These are phyloP conservation scores for Etheostoma cragini DNA, from an alignment of 2,113 vertebrate species.

Conservation along the genomic window DNA sequence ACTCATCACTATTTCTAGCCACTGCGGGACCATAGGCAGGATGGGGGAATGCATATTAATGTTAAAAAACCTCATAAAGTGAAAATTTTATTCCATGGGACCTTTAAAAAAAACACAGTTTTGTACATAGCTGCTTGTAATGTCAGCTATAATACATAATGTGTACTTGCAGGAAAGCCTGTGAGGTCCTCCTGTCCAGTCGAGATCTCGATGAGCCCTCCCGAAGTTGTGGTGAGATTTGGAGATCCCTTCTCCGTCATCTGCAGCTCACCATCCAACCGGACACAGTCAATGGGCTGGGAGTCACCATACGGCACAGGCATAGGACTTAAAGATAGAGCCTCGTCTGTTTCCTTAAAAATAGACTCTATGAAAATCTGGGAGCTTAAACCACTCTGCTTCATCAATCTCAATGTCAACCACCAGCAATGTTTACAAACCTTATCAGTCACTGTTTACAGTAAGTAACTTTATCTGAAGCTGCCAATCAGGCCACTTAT, in stretches of 20 bases:
- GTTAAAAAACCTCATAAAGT: no score
- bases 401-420: rapidly evolving
- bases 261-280: conserved; percentile 42
- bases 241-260: conserved; percentile 43
- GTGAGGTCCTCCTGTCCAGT: conserved; percentile 9
- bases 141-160: neutral
- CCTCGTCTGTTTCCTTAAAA: neutral
- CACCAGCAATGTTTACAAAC: rapidly evolving
- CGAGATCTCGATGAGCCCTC: neutral
- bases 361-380: conserved; percentile 14
- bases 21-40: no score
- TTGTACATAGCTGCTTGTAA: neutral
- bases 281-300: conserved; percentile 54
- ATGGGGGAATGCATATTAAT: no score
- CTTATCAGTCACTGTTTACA: conserved; percentile 58
- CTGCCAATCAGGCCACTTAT: neutral
- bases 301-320: conserved; percentile 13
- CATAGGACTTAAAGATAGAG: rapidly evolving
- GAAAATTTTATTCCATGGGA: no score
- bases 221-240: conserved; percentile 42
- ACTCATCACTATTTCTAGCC: no score
- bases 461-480: conserved; percentile 56
- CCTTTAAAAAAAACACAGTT: neutral
- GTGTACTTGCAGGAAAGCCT: conserved; percentile 37
- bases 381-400: neutral